A percentile compares a stretch with the other conserved stretches of the same genome.
phyloP scores from a whole-genome alignment of 2,113 vertebrate genomes.

The Perca fluviatilis region DNA sequence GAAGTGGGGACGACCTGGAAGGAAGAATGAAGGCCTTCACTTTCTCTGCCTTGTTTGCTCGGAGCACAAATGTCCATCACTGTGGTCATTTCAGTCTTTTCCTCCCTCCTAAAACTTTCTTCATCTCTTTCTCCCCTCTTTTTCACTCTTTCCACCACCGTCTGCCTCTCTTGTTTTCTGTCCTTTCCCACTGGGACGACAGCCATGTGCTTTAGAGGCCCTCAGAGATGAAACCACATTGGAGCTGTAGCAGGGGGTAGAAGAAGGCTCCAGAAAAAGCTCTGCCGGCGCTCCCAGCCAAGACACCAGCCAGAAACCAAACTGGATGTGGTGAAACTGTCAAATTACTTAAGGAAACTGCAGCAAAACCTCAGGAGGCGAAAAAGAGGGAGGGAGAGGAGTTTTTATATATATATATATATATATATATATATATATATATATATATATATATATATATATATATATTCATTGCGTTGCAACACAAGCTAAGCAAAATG shows the following conservation, averaged over 20 bases:
- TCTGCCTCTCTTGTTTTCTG: constrained; percentile 24
- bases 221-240: constrained; percentile 80
- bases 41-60: constrained; percentile 52
- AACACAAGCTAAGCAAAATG: constrained; percentile 59
- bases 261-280: constrained; percentile 83
- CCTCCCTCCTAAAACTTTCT: constrained; percentile 24
- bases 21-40: constrained; percentile 41
- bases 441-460: too few relatives aligned
- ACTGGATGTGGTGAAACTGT: constrained; percentile 89
- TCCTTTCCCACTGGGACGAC: constrained; percentile 71
- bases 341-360: constrained; percentile 88
- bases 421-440: too few relatives aligned
- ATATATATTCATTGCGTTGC: constrained; percentile 17
- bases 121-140: constrained; percentile 10
- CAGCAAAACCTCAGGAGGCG: constrained; percentile 83
- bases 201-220: constrained; percentile 84
- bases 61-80: constrained; percentile 24
- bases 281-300: constrained; percentile 70
- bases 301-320: constrained; percentile 83
- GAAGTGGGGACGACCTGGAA: constrained; percentile 28
- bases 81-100: constrained; percentile 31
- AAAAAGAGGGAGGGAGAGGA: constrained; percentile 55
- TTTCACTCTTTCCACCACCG: constrained; percentile 14
- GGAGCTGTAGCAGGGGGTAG: constrained; percentile 82
- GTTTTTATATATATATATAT: constrained; percentile 13